Evolutionary conservation across 2,113 vertebrate species (phyloP).

Genomic region (Dicerorhinus sumatrensis): DNA sequence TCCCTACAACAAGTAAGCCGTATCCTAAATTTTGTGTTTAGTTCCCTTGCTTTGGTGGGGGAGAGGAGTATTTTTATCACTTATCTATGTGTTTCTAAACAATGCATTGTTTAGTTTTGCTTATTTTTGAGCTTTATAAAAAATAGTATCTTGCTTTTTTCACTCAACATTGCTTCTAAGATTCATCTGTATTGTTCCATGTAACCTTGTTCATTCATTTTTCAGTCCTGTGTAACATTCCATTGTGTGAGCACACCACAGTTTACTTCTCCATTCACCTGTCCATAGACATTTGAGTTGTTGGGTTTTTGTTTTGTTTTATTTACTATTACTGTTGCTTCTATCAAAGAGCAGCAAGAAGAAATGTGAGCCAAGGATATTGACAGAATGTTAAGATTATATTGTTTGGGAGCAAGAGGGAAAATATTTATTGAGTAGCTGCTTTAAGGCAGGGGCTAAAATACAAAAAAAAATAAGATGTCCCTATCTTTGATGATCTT

Average conservation of each 20-base stretch:
- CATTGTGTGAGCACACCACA: not conserved
- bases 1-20: not conserved
- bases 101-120: not conserved
- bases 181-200: not conserved
- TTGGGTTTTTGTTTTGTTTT: not conserved
- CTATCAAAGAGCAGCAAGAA: not conserved
- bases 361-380: not conserved
- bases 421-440: not conserved
- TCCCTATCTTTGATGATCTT: not conserved
- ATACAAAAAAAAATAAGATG: not conserved
- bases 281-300: not conserved
- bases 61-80: not conserved
- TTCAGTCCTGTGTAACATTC: not conserved
- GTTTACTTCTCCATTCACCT: not conserved
- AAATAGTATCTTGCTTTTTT: not conserved
- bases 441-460: not conserved
- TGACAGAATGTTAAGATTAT: not conserved
- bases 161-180: not conserved
- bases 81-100: not conserved
- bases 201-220: not conserved
- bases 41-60: not conserved
- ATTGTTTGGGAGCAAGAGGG: not conserved
- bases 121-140: constrained; percentile 11
- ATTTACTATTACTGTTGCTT: not conserved
- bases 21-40: not conserved